These are phyloP conservation scores for Rhopalosiphum nymphaeae DNA, from an alignment of 2,888 invertebrate genomes.

Conservation along the genomic window DNA sequence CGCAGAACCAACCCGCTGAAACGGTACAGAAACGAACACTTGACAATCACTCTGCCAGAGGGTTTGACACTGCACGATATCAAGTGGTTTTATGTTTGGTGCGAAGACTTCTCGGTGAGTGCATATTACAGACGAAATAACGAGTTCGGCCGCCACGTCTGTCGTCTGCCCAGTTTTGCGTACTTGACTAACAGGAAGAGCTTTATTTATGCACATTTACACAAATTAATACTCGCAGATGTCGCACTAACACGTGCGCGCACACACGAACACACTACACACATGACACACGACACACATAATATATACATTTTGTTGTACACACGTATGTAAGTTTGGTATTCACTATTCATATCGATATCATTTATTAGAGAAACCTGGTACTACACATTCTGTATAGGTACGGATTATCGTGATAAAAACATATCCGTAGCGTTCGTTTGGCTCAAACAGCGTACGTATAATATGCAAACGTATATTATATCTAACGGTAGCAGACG, in stretches of 20 bases:
- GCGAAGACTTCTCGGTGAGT: constrained; percentile 88
- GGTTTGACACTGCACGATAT: constrained; percentile 86
- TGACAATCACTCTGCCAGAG: constrained; percentile 88
- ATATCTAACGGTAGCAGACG: constrained; percentile 50
- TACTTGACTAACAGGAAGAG: neutral
- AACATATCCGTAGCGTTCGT: constrained; percentile 10
- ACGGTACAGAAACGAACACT: constrained; percentile 83
- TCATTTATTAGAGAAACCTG: constrained; percentile 22
- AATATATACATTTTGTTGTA: neutral
- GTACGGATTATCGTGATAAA: constrained; percentile 40
- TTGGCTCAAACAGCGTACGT: neutral
- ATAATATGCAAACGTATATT: neutral
- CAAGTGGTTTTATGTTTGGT: constrained; percentile 92
- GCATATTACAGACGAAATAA: constrained; percentile 24
- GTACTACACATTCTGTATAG: neutral
- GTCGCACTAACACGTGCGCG: neutral
- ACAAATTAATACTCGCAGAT: constrained; percentile 11
- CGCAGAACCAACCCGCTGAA: constrained; percentile 80
- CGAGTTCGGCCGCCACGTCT: constrained; percentile 25
- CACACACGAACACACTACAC: too few relatives aligned
- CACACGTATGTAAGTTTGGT: neutral
- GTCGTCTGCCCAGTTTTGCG: constrained; percentile 7
- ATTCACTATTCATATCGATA: neutral
- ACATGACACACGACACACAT: neutral
- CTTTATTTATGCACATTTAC: constrained; percentile 14